A percentile compares a stretch with the other conserved stretches of the same genome.
phyloP scores from a whole-genome alignment of 2,113 vertebrate species.

The Penelope pileata region DNA sequence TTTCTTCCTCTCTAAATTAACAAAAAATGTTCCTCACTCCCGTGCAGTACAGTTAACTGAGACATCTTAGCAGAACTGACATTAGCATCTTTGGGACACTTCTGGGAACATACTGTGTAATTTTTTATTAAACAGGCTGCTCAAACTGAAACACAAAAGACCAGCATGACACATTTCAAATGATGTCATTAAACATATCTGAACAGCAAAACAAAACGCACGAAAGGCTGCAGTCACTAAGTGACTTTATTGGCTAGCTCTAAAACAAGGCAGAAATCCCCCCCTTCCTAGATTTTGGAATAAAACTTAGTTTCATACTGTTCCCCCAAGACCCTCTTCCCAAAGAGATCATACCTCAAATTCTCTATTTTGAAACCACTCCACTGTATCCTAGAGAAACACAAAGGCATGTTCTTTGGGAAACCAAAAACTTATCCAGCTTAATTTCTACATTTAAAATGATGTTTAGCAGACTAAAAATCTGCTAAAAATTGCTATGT shows the following conservation, averaged over 20 bases:
- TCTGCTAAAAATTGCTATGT: not conserved
- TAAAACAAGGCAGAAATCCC: not conserved
- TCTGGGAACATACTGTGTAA: conserved; percentile 49
- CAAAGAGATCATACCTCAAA: not conserved
- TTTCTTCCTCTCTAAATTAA: conserved; percentile 63
- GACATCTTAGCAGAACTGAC: conserved; percentile 48
- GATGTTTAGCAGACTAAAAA: no score
- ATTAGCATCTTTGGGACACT: conserved; percentile 35
- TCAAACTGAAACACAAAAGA: conserved; percentile 23
- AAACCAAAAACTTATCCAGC: not conserved
- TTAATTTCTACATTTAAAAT: not conserved
- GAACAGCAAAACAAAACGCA: not conserved
- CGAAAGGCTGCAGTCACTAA: not conserved
- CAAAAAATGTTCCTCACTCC: conserved; percentile 56
- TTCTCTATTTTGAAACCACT: not conserved
- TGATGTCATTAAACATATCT: not conserved
- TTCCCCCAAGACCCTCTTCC: not conserved
- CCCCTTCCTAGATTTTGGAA: not conserved
- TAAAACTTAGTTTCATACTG: not conserved
- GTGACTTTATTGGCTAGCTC: not conserved
- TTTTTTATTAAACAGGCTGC: conserved; percentile 13
- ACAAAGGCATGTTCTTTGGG: not conserved
- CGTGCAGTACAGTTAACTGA: conserved; percentile 55
- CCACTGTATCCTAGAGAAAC: not conserved
- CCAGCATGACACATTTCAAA: not conserved